phyloP scores from a whole-genome alignment of 2,888 invertebrate species.

The Ophion slaviceki region DNA sequence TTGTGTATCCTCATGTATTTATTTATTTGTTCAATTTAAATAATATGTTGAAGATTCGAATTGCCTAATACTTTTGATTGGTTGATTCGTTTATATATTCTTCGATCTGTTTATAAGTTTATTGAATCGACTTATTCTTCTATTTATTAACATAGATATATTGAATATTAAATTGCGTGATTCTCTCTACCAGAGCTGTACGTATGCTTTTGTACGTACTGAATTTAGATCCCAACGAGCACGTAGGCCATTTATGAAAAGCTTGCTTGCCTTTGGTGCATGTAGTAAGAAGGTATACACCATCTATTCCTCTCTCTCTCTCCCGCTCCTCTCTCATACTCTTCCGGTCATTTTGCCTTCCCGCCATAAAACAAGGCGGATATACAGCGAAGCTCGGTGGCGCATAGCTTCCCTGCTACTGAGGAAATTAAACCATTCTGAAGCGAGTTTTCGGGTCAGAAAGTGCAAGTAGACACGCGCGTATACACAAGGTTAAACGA shows the following conservation, averaged over 20 bases:
- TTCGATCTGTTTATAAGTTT: constrained; percentile 9
- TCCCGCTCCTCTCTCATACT: neutral
- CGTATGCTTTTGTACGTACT: constrained; percentile 35
- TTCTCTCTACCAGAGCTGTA: no score
- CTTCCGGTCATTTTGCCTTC: constrained; percentile 33
- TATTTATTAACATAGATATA: no score
- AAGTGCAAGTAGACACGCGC: constrained; percentile 67
- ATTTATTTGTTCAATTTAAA: no score
- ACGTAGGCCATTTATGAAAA: constrained; percentile 59
- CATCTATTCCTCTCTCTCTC: constrained; percentile 4
- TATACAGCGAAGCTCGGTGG: constrained; percentile 45
- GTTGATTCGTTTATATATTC: constrained; percentile 1
- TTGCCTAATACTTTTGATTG: no score
- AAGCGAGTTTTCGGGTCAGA: constrained; percentile 67
- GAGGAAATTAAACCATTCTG: constrained; percentile 74
- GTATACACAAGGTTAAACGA: constrained; percentile 58
- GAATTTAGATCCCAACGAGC: constrained; percentile 14
- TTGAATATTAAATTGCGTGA: no score
- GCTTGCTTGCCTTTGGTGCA: constrained; percentile 17
- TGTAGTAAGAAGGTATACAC: neutral
- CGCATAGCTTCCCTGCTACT: constrained; percentile 63
- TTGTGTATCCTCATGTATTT: no score
- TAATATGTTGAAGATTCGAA: no score
- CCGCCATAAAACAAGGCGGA: constrained; percentile 62
- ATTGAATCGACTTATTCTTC: no score